Percentiles rank a stretch among this genome's conserved stretches.
phyloP scores from a whole-genome alignment of 2,113 vertebrate genomes.

The Thunnus thynnus region DNA sequence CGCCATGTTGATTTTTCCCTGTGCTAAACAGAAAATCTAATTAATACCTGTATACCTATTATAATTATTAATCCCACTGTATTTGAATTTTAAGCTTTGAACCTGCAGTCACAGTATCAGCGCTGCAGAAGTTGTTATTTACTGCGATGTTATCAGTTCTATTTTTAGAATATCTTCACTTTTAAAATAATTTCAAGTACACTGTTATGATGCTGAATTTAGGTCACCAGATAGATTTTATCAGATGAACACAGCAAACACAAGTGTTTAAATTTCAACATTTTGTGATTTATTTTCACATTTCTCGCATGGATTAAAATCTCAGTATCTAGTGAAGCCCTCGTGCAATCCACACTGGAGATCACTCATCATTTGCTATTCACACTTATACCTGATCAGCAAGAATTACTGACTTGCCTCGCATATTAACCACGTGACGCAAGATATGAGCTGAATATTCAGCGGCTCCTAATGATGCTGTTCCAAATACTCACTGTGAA shows the following conservation, averaged over 20 bases:
- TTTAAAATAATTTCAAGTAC: background rate
- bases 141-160: background rate
- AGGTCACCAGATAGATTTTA: background rate
- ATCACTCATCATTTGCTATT: background rate
- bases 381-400: background rate
- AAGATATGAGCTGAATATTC: slow-evolving; percentile 47
- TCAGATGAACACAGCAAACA: no score
- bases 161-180: background rate
- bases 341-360: background rate
- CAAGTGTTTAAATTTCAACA: background rate
- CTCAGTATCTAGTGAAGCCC: background rate
- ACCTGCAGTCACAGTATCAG: background rate
- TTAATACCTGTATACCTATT: background rate
- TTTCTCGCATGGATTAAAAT: background rate
- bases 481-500: slow-evolving; percentile 42
- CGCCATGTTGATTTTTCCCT: background rate
- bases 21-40: slow-evolving; percentile 18
- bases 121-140: background rate
- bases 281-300: background rate
- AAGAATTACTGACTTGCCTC: slow-evolving; percentile 1
- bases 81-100: background rate
- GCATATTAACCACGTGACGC: background rate
- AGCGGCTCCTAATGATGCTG: slow-evolving; percentile 28
- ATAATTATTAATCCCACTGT: background rate
- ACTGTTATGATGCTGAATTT: background rate